Evolutionary conservation across 2,888 invertebrate species (phyloP), one percentile per base, ranked within the genome.

Genomic region (Drosophila kuntzei): DNA sequence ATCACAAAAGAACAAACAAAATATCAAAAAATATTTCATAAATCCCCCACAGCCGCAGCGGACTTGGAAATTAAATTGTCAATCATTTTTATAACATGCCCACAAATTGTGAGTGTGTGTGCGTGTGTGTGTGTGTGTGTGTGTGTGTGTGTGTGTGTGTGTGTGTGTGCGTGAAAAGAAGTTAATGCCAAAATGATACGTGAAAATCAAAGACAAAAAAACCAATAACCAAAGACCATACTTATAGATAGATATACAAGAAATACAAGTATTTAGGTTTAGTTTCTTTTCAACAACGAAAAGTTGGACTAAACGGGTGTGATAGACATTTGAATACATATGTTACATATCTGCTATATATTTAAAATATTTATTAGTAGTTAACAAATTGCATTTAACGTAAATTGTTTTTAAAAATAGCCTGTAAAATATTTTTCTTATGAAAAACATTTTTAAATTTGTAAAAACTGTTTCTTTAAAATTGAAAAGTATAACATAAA

Each of bases 21-120:
- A 69, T 68, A 72, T 72, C 71, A 37, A 76, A 61, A 82, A 77
- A 72, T 76, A 86, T 82, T 86, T 76, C 61, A 76, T 76, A 82
- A 86, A 80, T 83, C 86, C 86, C 80, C 83, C 79, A 66, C 72
- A 72, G 76, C 68, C 72, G 50, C 77, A 63, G 47, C 72, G 67
- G 76, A 76, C 53, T 72, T 71, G 69, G 70, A 89, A 90, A 90
- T 90, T 90, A 89, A 90, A 90, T 89, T 90, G 87, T 90, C 90
- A 90, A 87, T 90, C 89, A 89, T 80, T 89, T 90, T 90, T 87
- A 89, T 88, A 79, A 75, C 78, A 64, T 68, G 72, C 69, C 63
- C 71, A 67, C 57, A 62, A 37, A 27, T 36, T 16, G 43, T 22
- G 25, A 18, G 14, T 6, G n/a, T 49, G 46, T 20, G 16, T n/a